Evolutionary conservation across 35 echinoderm and acorn worm genomes (phyloP).

Genomic region (Diadema setosum): DNA sequence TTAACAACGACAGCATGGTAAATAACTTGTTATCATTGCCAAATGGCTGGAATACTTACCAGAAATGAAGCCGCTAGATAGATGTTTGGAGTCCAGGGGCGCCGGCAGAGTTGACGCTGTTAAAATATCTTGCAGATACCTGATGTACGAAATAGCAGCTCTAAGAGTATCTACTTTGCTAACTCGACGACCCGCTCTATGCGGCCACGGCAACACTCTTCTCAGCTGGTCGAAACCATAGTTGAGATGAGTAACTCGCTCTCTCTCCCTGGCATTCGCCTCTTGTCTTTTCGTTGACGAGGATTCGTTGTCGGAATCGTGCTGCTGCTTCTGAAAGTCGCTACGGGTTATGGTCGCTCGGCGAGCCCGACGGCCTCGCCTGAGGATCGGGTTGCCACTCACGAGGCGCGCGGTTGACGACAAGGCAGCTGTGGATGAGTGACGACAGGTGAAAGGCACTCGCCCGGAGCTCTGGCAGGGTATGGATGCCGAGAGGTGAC

Average conservation of each 20-base stretch:
- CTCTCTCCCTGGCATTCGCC: conserved; percentile 74
- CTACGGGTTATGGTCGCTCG: not conserved
- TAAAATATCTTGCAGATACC: conserved; percentile 46
- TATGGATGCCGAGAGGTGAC: not conserved
- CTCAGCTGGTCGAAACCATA: conserved; percentile 69
- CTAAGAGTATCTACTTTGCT: conserved; percentile 86
- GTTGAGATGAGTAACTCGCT: conserved; percentile 72
- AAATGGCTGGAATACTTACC: conserved; percentile 14
- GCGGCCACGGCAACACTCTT: conserved; percentile 64
- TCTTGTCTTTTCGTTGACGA: not conserved
- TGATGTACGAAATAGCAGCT: conserved; percentile 73
- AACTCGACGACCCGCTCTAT: conserved; percentile 47
- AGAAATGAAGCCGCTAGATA: not conserved
- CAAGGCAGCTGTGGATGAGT: not conserved
- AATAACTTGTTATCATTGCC: not conserved
- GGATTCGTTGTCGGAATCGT: not conserved
- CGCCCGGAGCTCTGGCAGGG: not conserved
- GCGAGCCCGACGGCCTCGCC: not conserved
- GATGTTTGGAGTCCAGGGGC: not conserved
- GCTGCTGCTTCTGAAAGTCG: not conserved
- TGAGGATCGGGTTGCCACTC: not conserved
- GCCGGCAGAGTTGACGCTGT: conserved; percentile 27
- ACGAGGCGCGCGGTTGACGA: not conserved
- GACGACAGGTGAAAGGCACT: not conserved
- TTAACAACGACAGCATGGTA: not conserved